Evolutionary conservation across 1,140 invertebrate species (phyloP), one percentile per base, ranked within the genome.

Genomic region (Wasmannia auropunctata): DNA sequence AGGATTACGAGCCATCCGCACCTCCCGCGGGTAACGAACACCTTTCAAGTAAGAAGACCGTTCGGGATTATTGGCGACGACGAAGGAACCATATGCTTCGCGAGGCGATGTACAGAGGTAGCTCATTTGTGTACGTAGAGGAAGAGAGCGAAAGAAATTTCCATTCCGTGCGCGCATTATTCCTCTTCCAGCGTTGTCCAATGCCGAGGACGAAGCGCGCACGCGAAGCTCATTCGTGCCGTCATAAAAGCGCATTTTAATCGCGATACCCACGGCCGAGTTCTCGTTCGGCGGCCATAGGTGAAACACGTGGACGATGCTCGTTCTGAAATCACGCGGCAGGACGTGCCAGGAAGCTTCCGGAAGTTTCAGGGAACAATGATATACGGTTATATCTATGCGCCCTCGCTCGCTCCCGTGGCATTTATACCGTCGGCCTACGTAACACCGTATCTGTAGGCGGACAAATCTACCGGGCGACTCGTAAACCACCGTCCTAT

Each of bases 271-370:
- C 8, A 6, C 77, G 28, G 25, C 74, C 76, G 77, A 80, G 46
- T 70, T 69, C 75, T 8, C 75, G 28, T 51, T 63, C 16, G 10
- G 49, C 6, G 37, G 6, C 56, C 3, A 14, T 46, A 63, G 31
- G 60, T 54, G 2, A 69, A 69, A 54, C 79, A 72, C 79, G 51
- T 74, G 67, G 51, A 83, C 37, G 25, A 58, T n/a, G 51, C 25
- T 43, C 54, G 79, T 58, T 74, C 67, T 74, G 79, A 74, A 83
- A 83, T 83, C 67, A 74, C 25, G 67, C 79, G 79, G 79, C 65
- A 60, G 79, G 67, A 83, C 67, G 37, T 83, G 79, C 79, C 79
- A 43, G 79, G 37, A 58, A n/a, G 67, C 54, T 60, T 14, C 65
- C 65, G 79, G 51, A 83, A 83, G 79, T 58, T 83, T 74, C 79